Evolutionary conservation across 2,113 vertebrate species (phyloP).

Genomic region (Cercocebus atys): DNA sequence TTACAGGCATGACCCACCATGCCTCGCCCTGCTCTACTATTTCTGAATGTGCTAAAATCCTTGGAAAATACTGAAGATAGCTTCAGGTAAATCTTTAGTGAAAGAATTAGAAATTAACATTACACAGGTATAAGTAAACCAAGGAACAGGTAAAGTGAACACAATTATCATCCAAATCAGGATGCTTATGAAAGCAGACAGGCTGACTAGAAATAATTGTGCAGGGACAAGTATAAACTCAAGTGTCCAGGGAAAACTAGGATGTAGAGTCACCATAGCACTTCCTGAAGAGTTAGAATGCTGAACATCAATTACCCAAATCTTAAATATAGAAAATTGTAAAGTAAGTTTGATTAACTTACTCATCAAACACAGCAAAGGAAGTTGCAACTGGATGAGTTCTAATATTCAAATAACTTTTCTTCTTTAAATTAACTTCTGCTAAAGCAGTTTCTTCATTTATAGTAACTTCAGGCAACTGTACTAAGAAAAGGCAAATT

Average conservation of each 20-base stretch:
- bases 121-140: not conserved
- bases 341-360: conserved; percentile 76
- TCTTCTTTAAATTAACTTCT: conserved; percentile 90
- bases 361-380: conserved; percentile 96
- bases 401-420: conserved; percentile 87
- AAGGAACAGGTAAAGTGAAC: not conserved
- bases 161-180: not conserved
- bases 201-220: not conserved
- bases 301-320: not conserved
- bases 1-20: too few relatives aligned
- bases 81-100: not conserved
- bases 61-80: not conserved
- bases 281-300: not conserved
- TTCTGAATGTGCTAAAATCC: not conserved
- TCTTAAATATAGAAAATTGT: not conserved
- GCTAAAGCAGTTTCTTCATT: conserved; percentile 91
- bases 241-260: not conserved
- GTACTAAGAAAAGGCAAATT: conserved; percentile 84
- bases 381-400: conserved; percentile 92
- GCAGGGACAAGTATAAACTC: not conserved
- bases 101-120: not conserved
- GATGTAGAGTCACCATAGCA: not conserved
- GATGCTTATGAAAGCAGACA: not conserved
- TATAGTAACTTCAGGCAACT: conserved; percentile 90
- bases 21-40: not conserved